Conservation (phyloP, 2,888 invertebrate genomes). For the Volucella inanis region DNA sequence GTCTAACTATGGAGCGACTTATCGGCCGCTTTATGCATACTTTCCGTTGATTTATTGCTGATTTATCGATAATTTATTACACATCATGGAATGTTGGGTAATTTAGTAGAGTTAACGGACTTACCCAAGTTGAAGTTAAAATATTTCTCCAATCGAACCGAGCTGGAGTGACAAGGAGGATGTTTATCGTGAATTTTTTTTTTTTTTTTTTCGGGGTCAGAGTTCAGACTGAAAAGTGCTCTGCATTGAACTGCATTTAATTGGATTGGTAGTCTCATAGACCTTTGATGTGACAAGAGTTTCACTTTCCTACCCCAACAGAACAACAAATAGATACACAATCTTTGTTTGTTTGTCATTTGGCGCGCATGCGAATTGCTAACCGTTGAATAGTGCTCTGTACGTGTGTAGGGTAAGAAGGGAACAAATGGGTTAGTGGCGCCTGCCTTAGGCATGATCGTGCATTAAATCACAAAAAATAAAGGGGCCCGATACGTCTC, state of each 20-base stretch:
- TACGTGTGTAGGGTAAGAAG: conserved; percentile 4
- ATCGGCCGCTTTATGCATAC: conserved; percentile 70
- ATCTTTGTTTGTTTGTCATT: conserved; percentile 5
- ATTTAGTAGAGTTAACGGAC: conserved; percentile 55
- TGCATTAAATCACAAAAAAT: conserved; percentile 71
- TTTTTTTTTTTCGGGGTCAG: conserved; percentile 15
- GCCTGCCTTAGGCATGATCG: conserved; percentile 69
- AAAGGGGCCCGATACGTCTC: conserved; percentile 47
- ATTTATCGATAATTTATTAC: conserved; percentile 72
- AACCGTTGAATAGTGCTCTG: conserved; percentile 40
- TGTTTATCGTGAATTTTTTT: background rate
- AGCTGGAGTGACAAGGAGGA: conserved; percentile 17
- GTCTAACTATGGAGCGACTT: conserved; percentile 55
- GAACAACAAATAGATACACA: conserved; percentile 19
- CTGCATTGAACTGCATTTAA: conserved; percentile 44
- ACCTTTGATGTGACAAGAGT: conserved; percentile 57
- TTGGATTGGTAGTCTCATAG: conserved; percentile 51
- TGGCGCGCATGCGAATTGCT: conserved; percentile 31
- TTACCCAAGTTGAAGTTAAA: conserved; percentile 51
- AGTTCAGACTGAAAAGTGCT: conserved; percentile 38
- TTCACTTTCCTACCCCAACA: conserved; percentile 38
- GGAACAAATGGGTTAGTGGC: conserved; percentile 71
- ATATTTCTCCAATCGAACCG: conserved; percentile 25
- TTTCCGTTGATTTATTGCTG: conserved; percentile 71
- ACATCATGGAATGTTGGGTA: conserved; percentile 71